Percentiles rank a stretch among this genome's conserved stretches.
Evolutionary conservation across 2,888 invertebrate genomes (phyloP).

Genomic region (Ichneumoninae sp.): DNA sequence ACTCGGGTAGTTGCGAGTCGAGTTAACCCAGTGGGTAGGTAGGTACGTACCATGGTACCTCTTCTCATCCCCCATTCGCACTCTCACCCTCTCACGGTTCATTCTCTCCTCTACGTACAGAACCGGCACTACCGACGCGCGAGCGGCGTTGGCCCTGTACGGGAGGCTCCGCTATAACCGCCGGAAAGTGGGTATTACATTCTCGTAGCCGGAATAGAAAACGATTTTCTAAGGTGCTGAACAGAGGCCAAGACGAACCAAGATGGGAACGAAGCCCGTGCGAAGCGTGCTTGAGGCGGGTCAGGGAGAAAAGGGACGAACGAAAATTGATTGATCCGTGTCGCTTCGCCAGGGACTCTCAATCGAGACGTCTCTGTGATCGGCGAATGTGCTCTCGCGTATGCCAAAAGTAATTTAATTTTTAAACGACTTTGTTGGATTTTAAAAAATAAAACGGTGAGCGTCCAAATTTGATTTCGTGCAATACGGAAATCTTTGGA

Average conservation of each 20-base stretch:
- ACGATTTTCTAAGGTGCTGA: constrained; percentile 67
- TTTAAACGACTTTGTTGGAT: neutral
- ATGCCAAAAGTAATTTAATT: neutral
- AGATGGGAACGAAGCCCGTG: neutral
- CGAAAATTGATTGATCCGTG: neutral
- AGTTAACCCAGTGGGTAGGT: constrained; percentile 58
- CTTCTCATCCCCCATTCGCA: constrained; percentile 13
- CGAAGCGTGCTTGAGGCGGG: neutral
- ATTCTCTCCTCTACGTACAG: constrained; percentile 40
- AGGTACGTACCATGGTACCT: constrained; percentile 58
- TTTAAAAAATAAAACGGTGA: neutral
- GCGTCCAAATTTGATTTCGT: neutral
- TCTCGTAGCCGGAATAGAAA: constrained; percentile 71
- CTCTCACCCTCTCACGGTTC: constrained; percentile 35
- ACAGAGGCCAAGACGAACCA: constrained; percentile 22
- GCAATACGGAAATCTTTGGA: neutral
- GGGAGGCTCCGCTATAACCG: constrained; percentile 59
- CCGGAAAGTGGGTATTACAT: constrained; percentile 72
- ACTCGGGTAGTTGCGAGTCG: constrained; percentile 55
- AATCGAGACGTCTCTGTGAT: too few species aligned
- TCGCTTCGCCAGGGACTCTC: neutral
- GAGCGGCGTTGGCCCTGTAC: constrained; percentile 56
- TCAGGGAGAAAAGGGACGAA: constrained; percentile 3
- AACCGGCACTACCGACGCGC: constrained; percentile 26
- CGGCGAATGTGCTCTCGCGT: neutral